Percentiles rank a stretch among this genome's conserved stretches.
Evolutionary conservation across 2,797 vertebrate genomes (phyloP).

Genomic region (Sebastiscus albofasciatus): DNA sequence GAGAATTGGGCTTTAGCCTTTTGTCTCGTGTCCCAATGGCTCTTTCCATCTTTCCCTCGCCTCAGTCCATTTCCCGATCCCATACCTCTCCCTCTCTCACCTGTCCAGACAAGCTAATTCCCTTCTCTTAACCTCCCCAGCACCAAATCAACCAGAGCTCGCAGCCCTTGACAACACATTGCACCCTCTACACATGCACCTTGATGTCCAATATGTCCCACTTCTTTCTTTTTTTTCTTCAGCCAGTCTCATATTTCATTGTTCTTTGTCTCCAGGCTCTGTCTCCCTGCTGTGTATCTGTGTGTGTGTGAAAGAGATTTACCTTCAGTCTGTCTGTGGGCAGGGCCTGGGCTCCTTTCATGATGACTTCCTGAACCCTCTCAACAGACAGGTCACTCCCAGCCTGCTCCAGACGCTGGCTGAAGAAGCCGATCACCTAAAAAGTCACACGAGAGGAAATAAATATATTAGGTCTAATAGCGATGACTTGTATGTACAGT

Average conservation of each 20-base stretch:
- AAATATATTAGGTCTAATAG: background rate
- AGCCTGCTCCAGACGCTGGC: slow-evolving; percentile 92
- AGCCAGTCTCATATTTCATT: slow-evolving; percentile 41
- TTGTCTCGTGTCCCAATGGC: slow-evolving; percentile 59
- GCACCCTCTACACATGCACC: slow-evolving; percentile 9
- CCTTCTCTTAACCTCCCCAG: slow-evolving; percentile 2
- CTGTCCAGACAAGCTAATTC: slow-evolving; percentile 40
- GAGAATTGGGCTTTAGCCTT: slow-evolving; percentile 77
- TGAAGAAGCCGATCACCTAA: slow-evolving; percentile 97
- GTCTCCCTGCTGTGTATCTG: background rate
- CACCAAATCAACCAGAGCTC: background rate
- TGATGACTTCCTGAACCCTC: slow-evolving; percentile 97
- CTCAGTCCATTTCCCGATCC: slow-evolving; percentile 18
- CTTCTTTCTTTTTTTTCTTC: slow-evolving; percentile 16
- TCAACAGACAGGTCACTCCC: slow-evolving; percentile 96
- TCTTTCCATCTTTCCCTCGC: slow-evolving; percentile 36
- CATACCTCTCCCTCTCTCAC: slow-evolving; percentile 41
- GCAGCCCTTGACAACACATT: slow-evolving; percentile 21
- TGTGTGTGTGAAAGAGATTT: slow-evolving; percentile 51
- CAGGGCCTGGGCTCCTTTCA: slow-evolving; percentile 94
- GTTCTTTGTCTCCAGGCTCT: slow-evolving; percentile 4
- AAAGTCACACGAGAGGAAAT: slow-evolving; percentile 22
- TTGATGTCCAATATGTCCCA: slow-evolving; percentile 16
- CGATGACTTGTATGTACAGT: background rate
- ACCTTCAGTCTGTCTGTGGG: slow-evolving; percentile 97